Evolutionary conservation across 1,140 invertebrate genomes (phyloP).

Genomic region (Drosophila subobscura): DNA sequence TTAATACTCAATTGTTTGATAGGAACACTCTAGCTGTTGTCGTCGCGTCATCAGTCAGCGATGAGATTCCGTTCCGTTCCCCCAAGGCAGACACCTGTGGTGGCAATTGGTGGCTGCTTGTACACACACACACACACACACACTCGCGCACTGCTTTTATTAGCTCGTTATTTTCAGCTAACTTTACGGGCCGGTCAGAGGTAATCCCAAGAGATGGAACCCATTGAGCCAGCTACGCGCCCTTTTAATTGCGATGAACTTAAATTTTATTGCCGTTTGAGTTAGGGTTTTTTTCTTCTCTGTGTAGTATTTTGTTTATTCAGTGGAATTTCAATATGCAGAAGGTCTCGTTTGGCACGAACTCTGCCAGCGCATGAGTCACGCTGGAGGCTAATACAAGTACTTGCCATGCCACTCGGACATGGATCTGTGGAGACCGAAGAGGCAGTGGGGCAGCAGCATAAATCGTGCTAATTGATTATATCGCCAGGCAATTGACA

Average conservation of each 20-base stretch:
- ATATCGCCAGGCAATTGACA: slow-evolving; percentile 71
- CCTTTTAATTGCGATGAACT: slow-evolving; percentile 72
- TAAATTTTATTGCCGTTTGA: slow-evolving; percentile 41
- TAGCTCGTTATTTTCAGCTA: slow-evolving; percentile 74
- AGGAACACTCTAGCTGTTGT: slow-evolving; percentile 48
- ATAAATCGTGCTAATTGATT: slow-evolving; percentile 81
- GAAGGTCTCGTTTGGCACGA: slow-evolving; percentile 79
- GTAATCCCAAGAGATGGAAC: slow-evolving; percentile 26
- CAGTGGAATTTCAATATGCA: slow-evolving; percentile 59
- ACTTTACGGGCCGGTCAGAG: slow-evolving; percentile 45
- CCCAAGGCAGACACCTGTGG: slow-evolving; percentile 50
- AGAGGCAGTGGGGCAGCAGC: slow-evolving; percentile 37
- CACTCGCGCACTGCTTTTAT: slow-evolving; percentile 58
- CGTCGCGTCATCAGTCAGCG: slow-evolving; percentile 63
- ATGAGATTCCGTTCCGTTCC: neutral
- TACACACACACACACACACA: too few species aligned
- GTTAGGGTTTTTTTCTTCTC: slow-evolving; percentile 23
- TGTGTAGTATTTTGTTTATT: slow-evolving; percentile 22
- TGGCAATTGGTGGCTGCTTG: slow-evolving; percentile 6
- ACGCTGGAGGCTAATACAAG: slow-evolving; percentile 63
- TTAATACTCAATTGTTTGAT: slow-evolving; percentile 81
- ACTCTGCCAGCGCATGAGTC: slow-evolving; percentile 65
- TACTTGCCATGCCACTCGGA: slow-evolving; percentile 48
- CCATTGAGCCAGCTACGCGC: slow-evolving; percentile 53
- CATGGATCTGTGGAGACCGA: slow-evolving; percentile 52